phyloP scores from a whole-genome alignment of 2,797 vertebrate species.

The Bovichtus variegatus region DNA sequence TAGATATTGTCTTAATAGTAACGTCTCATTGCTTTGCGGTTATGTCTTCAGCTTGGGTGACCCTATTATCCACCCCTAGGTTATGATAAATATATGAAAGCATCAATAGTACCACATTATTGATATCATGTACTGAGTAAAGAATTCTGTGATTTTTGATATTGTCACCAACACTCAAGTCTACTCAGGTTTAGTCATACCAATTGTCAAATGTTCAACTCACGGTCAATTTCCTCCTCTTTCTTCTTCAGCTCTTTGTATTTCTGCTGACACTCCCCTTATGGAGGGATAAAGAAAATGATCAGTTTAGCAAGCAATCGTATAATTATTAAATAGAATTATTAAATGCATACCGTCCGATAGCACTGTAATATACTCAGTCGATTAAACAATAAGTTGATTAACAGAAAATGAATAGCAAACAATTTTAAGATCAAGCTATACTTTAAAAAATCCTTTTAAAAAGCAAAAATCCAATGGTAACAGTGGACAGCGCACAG shows the following conservation, averaged over 20 bases:
- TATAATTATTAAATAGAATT: background rate
- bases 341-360: background rate
- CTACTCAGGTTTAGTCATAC: background rate
- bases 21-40: background rate
- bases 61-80: background rate
- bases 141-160: background rate
- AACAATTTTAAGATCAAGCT: too few relatives aligned
- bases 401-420: too few relatives aligned
- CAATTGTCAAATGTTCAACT: constrained; percentile 69
- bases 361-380: too few relatives aligned
- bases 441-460: background rate
- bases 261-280: constrained; percentile 93
- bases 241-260: constrained; percentile 94
- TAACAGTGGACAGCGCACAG: background rate
- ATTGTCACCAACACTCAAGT: background rate
- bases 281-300: constrained; percentile 18
- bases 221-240: constrained; percentile 95
- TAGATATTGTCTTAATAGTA: background rate
- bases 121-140: background rate
- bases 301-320: background rate
- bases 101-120: background rate
- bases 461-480: background rate
- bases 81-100: background rate
- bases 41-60: background rate
- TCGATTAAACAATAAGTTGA: too few relatives aligned